These are phyloP conservation scores for Cyphomyrus plagiostoma DNA, from an alignment of 2,113 vertebrate species.

Conservation along the genomic window DNA sequence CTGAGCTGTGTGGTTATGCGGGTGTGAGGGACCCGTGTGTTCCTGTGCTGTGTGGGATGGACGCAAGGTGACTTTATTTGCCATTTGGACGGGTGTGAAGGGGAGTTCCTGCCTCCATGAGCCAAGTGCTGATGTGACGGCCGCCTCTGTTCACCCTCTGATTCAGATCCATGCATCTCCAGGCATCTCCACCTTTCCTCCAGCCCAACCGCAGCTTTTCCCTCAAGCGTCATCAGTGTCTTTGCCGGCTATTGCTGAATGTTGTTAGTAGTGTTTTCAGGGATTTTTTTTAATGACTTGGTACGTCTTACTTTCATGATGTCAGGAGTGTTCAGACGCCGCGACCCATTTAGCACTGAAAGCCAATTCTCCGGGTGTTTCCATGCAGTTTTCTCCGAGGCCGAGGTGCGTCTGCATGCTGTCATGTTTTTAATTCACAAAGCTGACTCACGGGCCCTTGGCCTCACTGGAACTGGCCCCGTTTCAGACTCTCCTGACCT, in stretches of 20 bases:
- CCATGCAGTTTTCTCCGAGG: background rate
- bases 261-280: background rate
- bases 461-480: background rate
- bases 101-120: background rate
- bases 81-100: background rate
- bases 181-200: background rate
- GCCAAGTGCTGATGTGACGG: background rate
- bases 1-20: background rate
- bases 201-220: background rate
- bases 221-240: background rate
- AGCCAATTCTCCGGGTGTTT: background rate
- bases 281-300: background rate
- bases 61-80: background rate
- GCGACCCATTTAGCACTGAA: background rate
- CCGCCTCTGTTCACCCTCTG: background rate
- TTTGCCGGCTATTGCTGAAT: background rate
- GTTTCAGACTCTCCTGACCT: constrained; percentile 1
- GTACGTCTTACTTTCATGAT: background rate
- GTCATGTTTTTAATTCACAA: background rate
- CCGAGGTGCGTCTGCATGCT: background rate
- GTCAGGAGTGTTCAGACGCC: background rate
- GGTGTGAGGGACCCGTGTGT: background rate
- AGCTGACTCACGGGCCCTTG: background rate
- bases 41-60: background rate
- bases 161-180: background rate